Base-by-base conservation (phyloP, 1,140 invertebrate species). In the Leucophenga varia region DNA sequence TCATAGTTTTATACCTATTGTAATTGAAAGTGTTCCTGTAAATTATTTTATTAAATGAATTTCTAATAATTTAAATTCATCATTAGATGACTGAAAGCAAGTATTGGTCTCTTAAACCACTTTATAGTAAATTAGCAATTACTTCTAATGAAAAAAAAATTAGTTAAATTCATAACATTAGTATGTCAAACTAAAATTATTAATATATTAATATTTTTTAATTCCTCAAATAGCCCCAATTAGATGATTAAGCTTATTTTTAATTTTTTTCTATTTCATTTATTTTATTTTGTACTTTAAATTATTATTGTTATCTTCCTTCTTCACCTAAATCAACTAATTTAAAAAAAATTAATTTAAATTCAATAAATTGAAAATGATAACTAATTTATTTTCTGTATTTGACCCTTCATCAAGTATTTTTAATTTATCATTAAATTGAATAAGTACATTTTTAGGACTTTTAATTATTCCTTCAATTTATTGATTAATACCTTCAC, bases 1-100 rank as follows among this genome's bases (percentile, higher is more conserved):
- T 76, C 86, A 89, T 76, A 83, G 81, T 44, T 87, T 88, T 81
- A 88, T 89, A 79, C 86, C 86, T 44, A 87, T 88, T 82, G 76
- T 79, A 47, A 67, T 87, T 63, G 82, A 86, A 82, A 75, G 64
- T 59, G 78, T 79, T 51, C 67, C 61, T 48, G 57, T 75, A 52
- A 76, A 76, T 61, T 68, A 71, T 59, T 84, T 83, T 74, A 79
- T 79, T 74, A 78, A 79, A 64, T 82, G 79, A 81, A 78, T 81
- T 59, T 63, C 65, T 61, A 72, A 52, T 69, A 75, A 77, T 63
- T 59, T 74, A 75, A 74, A 58, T 74, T 67, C 50, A 39, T 79
- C 77, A 82, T 82, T 81, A 81, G 75, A 77, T 83, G 78, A 76
- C 80, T 82, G 78, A 82, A 81, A 79, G 76, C 69, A 81, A 81